Conservation (phyloP, 2,888 invertebrate genomes). For the Caenorhabditis sp. region DNA sequence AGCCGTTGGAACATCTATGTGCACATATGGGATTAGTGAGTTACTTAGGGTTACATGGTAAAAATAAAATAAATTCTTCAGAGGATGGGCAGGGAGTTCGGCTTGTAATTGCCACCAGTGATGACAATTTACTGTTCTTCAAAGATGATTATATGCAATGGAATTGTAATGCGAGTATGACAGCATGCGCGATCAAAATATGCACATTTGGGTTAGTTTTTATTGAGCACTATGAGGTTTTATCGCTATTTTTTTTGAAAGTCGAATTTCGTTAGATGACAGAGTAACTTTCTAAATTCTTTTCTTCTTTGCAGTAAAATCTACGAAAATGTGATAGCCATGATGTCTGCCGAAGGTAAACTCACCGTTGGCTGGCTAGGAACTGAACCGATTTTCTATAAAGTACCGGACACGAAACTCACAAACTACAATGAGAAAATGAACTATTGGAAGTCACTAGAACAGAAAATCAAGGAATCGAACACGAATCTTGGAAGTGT, state of each 20-base stretch:
- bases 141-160: slow-evolving; percentile 46
- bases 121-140: slow-evolving; percentile 37
- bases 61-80: slow-evolving; percentile 12
- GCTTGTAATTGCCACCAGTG: slow-evolving; percentile 31
- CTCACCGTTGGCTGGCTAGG: slow-evolving; percentile 49
- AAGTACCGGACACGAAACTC: slow-evolving; percentile 27
- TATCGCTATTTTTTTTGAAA: too few relatives aligned
- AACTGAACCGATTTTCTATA: slow-evolving; percentile 47
- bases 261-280: too few relatives aligned
- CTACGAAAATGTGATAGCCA: slow-evolving; percentile 37
- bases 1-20: slow-evolving; percentile 40
- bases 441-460: slow-evolving; percentile 22
- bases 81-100: slow-evolving; percentile 27
- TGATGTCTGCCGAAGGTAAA: slow-evolving; percentile 29
- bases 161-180: slow-evolving; percentile 45
- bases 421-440: slow-evolving; percentile 23
- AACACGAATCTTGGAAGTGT: slow-evolving; percentile 8
- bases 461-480: slow-evolving; percentile 23
- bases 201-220: slow-evolving; percentile 43
- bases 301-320: slow-evolving; percentile 30
- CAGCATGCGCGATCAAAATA: slow-evolving; percentile 18
- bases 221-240: too few relatives aligned
- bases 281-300: too few relatives aligned
- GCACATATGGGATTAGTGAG: background rate
- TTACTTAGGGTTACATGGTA: background rate